Evolutionary conservation across 2,888 invertebrate genomes (phyloP).

Genomic region (Harpalus rubripes): DNA sequence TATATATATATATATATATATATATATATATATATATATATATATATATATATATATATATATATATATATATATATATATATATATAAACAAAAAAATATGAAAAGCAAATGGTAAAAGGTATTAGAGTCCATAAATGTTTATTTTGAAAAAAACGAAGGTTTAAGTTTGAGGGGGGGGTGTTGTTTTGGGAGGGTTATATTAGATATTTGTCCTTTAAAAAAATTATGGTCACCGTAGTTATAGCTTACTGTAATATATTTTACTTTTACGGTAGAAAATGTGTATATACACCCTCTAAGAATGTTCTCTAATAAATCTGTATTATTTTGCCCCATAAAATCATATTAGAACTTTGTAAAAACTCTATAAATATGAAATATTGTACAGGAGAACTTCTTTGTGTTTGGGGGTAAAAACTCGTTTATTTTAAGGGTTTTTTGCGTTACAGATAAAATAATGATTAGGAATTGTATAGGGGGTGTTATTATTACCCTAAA

Average conservation of each 20-base stretch:
- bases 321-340: slow-evolving; percentile 2
- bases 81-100: too few species aligned
- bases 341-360: background rate
- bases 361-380: slow-evolving; percentile 3
- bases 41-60: too few species aligned
- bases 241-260: background rate
- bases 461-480: background rate
- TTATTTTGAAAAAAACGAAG: too few species aligned
- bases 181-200: too few species aligned
- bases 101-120: too few species aligned
- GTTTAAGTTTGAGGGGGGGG: too few species aligned
- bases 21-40: too few species aligned
- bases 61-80: too few species aligned
- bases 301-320: background rate
- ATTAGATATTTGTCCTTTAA: too few species aligned
- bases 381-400: background rate
- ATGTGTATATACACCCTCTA: background rate
- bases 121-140: too few species aligned
- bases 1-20: too few species aligned
- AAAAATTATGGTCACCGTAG: too few species aligned
- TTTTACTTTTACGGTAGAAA: background rate
- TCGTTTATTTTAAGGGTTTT: background rate
- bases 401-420: background rate
- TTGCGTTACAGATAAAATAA: background rate
- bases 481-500: background rate